Evolutionary conservation across 2,797 vertebrate species (phyloP).

Genomic region (Megaceryle alcyon): DNA sequence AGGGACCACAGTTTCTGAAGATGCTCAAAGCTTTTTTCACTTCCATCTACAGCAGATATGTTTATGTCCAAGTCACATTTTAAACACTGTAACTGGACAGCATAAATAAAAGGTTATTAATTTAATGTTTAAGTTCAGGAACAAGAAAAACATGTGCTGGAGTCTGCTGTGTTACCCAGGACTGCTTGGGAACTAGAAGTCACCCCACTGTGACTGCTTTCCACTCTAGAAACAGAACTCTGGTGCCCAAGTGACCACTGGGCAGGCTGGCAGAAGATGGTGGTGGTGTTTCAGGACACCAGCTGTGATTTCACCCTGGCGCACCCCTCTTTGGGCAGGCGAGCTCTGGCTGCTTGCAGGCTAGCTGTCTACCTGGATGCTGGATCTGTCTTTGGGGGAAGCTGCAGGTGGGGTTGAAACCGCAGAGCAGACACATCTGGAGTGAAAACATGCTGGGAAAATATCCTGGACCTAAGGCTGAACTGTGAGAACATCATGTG

Average conservation of each 20-base stretch:
- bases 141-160: not conserved
- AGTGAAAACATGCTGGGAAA: not conserved
- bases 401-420: not conserved
- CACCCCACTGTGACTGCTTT: not conserved
- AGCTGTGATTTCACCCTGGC: not conserved
- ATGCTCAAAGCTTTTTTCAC: not conserved
- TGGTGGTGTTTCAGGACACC: not conserved
- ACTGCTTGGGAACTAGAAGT: not conserved
- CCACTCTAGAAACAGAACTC: not conserved
- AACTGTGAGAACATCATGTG: not conserved
- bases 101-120: not conserved
- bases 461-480: not conserved
- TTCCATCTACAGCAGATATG: not conserved
- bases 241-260: not conserved
- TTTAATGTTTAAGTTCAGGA: not conserved
- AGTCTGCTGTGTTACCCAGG: not conserved
- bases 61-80: not conserved
- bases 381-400: not conserved
- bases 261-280: not conserved
- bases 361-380: not conserved
- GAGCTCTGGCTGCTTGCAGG: fast-evolving
- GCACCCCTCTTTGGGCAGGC: not conserved
- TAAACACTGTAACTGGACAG: not conserved
- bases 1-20: not conserved
- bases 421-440: not conserved